Base-by-base conservation (phyloP, 2,888 invertebrate species). In the Eupelmus urozonus region DNA sequence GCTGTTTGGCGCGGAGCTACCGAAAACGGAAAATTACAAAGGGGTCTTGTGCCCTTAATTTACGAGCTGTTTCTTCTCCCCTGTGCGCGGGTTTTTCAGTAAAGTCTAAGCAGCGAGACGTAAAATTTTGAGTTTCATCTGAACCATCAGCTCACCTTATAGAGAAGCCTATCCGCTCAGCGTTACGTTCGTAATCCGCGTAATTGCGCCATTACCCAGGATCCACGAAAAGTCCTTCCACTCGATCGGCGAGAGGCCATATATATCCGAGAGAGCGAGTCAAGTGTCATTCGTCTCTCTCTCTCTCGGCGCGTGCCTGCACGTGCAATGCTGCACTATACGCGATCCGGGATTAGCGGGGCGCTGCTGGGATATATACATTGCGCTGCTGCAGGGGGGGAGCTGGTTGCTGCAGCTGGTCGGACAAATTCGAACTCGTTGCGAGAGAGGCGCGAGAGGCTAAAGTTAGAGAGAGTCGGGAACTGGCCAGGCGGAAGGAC, bases 221-320 rank as follows among this genome's bases (percentile, higher is more conserved):
- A 7, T n/a, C n/a, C n/a, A 23, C 27, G 29, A 59, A 34, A 59
- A 29, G 18, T 25, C 13, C 18, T 20, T 27, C 42, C 42, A 5
- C 42, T 20, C 11, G 16, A 49, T n/a, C 16, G 49, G n/a, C 49
- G 16, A 4, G 34, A 34, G 34, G 3, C 9, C n/a, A n/a, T n/a
- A 5, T 34, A 49, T 49, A 16, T 13, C 16, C n/a, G 49, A 2
- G 2, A 20, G 42, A 42, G 0, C 11, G 71, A 62, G 63, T 72
- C 72, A 63, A 72, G 72, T 55, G 55, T 25, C 72, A 18, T 62
- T 42, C 71, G 67, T 67, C 59, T 45, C 9, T 45, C 16, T 45
- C 45, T 13, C 16, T 45, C 13, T 45, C 16, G 9, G 2, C 53
- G 53, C 51, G 51, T 40, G 20, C 45, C 49, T 13, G 20, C 62